phyloP scores from a whole-genome alignment of 2,797 vertebrate genomes.

The Melopsittacus undulatus region DNA sequence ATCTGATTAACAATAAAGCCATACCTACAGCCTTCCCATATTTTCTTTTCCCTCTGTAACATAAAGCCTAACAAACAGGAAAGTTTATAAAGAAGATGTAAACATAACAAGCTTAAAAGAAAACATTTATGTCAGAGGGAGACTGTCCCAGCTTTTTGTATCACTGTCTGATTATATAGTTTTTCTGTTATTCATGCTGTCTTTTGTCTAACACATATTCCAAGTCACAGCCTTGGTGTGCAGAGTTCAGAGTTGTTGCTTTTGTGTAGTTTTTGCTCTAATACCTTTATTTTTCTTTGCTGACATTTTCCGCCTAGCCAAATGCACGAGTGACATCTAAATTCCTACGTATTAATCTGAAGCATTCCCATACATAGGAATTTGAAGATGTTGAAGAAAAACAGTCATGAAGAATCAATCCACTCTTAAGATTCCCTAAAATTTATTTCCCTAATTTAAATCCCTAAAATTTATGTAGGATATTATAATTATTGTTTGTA shows the following conservation, averaged over 20 bases:
- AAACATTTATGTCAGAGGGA: not conserved
- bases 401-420: constrained; percentile 39
- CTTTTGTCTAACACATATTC: not conserved
- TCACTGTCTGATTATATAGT: not conserved
- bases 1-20: not conserved
- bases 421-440: not conserved
- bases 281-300: not conserved
- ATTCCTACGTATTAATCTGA: not conserved
- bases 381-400: constrained; percentile 11
- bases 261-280: not conserved
- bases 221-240: not conserved
- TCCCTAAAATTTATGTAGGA: not conserved
- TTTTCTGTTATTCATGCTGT: not conserved
- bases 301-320: not conserved
- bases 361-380: not conserved
- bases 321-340: not conserved
- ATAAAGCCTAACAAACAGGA: not conserved
- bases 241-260: not conserved
- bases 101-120: not conserved
- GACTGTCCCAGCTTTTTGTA: not conserved
- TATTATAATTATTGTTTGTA: not conserved
- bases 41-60: not conserved
- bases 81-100: not conserved
- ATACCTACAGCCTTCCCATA: not conserved
- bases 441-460: not conserved